These are phyloP conservation scores for Electrophaes corylata DNA, from an alignment of 2,888 invertebrate genomes.

Conservation along the genomic window DNA sequence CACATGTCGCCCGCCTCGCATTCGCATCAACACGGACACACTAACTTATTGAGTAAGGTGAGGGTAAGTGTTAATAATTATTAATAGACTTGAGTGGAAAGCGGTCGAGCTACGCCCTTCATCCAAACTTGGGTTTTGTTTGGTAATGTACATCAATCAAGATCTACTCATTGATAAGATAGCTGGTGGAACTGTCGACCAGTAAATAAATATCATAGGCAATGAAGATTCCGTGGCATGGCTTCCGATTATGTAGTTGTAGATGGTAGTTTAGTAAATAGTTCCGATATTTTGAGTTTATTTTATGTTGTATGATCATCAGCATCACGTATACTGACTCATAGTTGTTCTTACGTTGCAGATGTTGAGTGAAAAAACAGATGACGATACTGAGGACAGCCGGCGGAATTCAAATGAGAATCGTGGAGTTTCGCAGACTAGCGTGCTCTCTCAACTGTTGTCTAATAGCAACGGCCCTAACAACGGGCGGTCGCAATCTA, in stretches of 20 bases:
- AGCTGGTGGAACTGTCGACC: neutral
- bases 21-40: slow-evolving; percentile 50
- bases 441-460: slow-evolving; percentile 82
- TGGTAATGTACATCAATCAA: neutral
- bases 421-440: slow-evolving; percentile 67
- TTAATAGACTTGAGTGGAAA: neutral
- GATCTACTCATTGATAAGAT: neutral
- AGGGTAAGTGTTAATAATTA: slow-evolving; percentile 57
- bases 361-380: slow-evolving; percentile 92
- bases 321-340: neutral
- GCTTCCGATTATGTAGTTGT: neutral
- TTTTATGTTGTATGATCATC: neutral
- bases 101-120: slow-evolving; percentile 1
- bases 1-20: slow-evolving; percentile 48
- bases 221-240: neutral
- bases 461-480: slow-evolving; percentile 69
- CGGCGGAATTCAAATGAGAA: slow-evolving; percentile 68
- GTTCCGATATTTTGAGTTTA: neutral
- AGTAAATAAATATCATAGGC: neutral
- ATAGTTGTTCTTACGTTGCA: slow-evolving; percentile 49
- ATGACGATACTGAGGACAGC: slow-evolving; percentile 89
- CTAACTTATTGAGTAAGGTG: slow-evolving; percentile 75
- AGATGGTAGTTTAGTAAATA: neutral
- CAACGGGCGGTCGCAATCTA: slow-evolving; percentile 61
- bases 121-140: slow-evolving; percentile 5